phyloP scores from a whole-genome alignment of 2,888 invertebrate genomes.

The Dynastes maya region DNA sequence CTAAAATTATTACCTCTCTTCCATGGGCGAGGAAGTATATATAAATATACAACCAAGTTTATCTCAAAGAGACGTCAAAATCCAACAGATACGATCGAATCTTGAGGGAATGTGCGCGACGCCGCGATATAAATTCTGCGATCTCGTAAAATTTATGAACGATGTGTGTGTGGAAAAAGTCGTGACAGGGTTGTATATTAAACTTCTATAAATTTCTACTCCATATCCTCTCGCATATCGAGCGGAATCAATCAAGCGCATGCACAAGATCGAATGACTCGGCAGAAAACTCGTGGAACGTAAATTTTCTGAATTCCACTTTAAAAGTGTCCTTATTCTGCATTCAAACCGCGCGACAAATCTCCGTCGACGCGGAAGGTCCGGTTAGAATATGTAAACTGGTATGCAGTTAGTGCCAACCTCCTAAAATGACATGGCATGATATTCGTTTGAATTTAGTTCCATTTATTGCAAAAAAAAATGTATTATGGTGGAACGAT shows the following conservation, averaged over 20 bases:
- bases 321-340: constrained; percentile 4
- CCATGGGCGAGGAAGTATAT: background rate
- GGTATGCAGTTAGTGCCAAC: too few relatives aligned
- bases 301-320: constrained; percentile 14
- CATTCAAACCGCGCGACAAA: constrained; percentile 8
- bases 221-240: constrained; percentile 13
- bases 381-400: too few relatives aligned
- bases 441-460: too few relatives aligned
- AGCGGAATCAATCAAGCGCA: constrained; percentile 22
- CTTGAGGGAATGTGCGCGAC: too few relatives aligned
- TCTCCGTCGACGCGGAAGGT: background rate
- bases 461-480: too few relatives aligned
- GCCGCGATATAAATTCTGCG: too few relatives aligned
- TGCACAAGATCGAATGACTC: constrained; percentile 5
- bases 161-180: constrained; percentile 1
- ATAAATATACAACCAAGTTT: background rate
- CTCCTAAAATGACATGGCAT: too few relatives aligned
- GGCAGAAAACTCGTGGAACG: constrained; percentile 11
- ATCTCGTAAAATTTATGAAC: constrained; percentile 19
- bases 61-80: background rate
- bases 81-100: too few relatives aligned
- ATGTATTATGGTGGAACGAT: too few relatives aligned
- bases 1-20: background rate
- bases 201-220: constrained; percentile 40
- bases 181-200: constrained; percentile 21